These are phyloP conservation scores for Hypena proboscidalis DNA, from an alignment of 2,888 invertebrate genomes.

Conservation along the genomic window DNA sequence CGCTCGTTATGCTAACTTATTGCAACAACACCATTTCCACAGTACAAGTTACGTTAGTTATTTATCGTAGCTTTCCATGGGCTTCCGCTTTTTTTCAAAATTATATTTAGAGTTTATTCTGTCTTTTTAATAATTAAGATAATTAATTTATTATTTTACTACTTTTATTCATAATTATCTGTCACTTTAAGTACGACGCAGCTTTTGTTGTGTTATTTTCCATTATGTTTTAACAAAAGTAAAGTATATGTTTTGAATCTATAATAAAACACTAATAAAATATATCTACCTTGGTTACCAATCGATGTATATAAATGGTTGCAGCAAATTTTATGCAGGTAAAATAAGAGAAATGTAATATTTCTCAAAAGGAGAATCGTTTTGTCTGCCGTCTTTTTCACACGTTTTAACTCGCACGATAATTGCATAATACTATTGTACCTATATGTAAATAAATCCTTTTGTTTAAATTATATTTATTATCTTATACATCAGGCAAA, in stretches of 20 bases:
- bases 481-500: too few species aligned
- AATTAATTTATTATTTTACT: not conserved
- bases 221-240: slow-evolving; percentile 18
- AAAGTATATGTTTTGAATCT: not conserved
- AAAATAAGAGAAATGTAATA: too few species aligned
- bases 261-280: too few species aligned
- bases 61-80: slow-evolving; percentile 69
- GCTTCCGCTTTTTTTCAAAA: slow-evolving; percentile 56
- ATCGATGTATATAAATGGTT: too few species aligned
- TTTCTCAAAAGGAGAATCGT: too few species aligned
- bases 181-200: slow-evolving; percentile 45
- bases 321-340: too few species aligned
- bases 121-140: slow-evolving; percentile 1
- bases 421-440: too few species aligned
- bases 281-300: too few species aligned
- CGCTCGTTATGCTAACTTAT: slow-evolving; percentile 2
- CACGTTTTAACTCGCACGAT: too few species aligned
- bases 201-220: slow-evolving; percentile 51
- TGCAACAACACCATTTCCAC: slow-evolving; percentile 18
- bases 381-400: too few species aligned
- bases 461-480: too few species aligned
- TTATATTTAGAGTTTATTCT: not conserved
- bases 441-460: too few species aligned
- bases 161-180: slow-evolving; percentile 1
- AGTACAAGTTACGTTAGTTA: slow-evolving; percentile 53